Base-by-base conservation (phyloP, 2,797 vertebrate species). In the Ceyx erithaca region DNA sequence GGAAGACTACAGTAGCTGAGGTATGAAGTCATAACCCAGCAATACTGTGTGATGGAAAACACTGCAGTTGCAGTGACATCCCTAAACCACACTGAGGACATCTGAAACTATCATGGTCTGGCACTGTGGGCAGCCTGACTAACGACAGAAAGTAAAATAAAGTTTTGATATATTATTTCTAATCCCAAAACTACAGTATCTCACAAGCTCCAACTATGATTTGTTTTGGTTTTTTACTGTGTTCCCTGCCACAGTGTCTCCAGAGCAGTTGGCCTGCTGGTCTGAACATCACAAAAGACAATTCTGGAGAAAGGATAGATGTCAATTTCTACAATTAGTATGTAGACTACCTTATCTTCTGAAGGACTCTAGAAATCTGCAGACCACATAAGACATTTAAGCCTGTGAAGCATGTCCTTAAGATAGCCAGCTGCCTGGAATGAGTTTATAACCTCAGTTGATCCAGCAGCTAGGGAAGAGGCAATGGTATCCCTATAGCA, bases 71-170 rank as follows among this genome's bases (percentile, higher is more conserved):
- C 80, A 75, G 37, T 2, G 21, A 76, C 51, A 52, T 12, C 46
- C 64, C 62, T 75, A 21, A 46, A 63, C 10, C 25, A 21, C 28
- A 58, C n/a, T 4, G 12, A 68, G 41, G 37, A 11, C 0, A 0
- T 41, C 16, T 0, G 1, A 75, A 41, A 64, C 43, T 1, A 1
- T 26, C 25, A 78, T 1, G 0, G 43, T 31, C 35, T 48, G 19
- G 31, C 51, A 80, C 43, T 83, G 17, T 13, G 23, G n/a, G 49
- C 23, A 72, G 66, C 33, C 82, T 54, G 23, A 78, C 46, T 20
- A 80, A 30, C n/a, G 78, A 35, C 10, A 6, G 57, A 83, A 83
- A 46, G 14, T 11, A 61, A 91, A 80, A 63, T 2, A 2, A 89
- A 68, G 37, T 45, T 83, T 15, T 77, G 64, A 70, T 12, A 75